These are phyloP conservation scores for Berghia stephanieae DNA, from an alignment of 1,140 invertebrate genomes.

Conservation along the genomic window DNA sequence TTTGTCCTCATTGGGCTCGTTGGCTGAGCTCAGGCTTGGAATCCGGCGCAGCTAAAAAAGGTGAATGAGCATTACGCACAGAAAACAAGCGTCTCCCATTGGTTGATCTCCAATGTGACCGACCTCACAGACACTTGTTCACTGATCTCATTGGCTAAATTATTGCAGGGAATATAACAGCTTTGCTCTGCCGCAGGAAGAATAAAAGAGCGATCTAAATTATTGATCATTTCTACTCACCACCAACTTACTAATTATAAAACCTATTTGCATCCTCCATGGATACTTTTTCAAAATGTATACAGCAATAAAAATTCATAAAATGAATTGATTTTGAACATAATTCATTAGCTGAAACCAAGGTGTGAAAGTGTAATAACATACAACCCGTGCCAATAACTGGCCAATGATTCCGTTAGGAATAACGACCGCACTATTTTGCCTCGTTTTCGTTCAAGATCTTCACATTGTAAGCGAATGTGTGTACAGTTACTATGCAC, in stretches of 20 bases:
- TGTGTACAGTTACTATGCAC: constrained; percentile 49
- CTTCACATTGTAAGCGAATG: constrained; percentile 23
- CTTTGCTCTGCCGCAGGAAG: background rate
- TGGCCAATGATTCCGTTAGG: constrained; percentile 17
- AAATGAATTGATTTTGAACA: constrained; percentile 19
- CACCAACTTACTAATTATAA: too few species aligned
- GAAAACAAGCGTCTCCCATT: constrained; percentile 42
- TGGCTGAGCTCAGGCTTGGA: constrained; percentile 22
- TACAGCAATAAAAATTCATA: background rate
- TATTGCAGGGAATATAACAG: background rate
- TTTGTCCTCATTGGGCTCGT: constrained; percentile 8
- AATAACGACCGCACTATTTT: constrained; percentile 22
- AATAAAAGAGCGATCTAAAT: too few species aligned
- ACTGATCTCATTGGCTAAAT: constrained; percentile 29
- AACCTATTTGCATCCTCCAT: background rate
- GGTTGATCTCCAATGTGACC: constrained; percentile 28
- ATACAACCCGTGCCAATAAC: constrained; percentile 13
- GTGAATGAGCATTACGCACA: constrained; percentile 55
- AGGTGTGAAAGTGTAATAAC: background rate
- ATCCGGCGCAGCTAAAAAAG: constrained; percentile 49
- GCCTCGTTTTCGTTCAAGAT: constrained; percentile 35
- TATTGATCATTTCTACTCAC: too few species aligned
- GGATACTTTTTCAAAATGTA: background rate
- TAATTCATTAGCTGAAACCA: background rate
- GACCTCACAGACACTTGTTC: constrained; percentile 20